Conservation (phyloP, 2,797 vertebrate genomes). For the Ara ararauna region DNA sequence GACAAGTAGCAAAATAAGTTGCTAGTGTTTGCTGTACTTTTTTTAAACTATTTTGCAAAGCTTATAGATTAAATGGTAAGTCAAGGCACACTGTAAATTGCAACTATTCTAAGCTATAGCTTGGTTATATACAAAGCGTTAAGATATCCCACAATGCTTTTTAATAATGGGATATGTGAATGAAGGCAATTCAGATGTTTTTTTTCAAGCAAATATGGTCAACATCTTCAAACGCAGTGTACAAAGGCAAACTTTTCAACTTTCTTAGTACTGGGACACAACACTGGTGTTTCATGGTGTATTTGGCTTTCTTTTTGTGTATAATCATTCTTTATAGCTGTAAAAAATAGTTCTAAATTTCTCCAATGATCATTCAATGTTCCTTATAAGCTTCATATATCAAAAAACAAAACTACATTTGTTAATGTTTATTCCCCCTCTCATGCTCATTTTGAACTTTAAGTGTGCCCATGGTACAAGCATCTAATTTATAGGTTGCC, state of each 20-base stretch:
- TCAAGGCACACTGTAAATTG: not conserved
- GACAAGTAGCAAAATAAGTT: not conserved
- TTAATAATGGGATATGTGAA: not conserved
- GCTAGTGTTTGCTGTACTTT: not conserved
- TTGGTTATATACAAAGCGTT: not conserved
- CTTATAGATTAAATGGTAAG: not conserved
- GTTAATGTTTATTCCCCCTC: not conserved
- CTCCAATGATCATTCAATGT: not conserved
- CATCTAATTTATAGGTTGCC: slow-evolving; percentile 18
- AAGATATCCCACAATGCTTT: not conserved
- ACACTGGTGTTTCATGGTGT: not conserved
- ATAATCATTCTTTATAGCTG: not conserved
- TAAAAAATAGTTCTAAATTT: not conserved
- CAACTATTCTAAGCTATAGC: not conserved
- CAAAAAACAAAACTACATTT: not conserved
- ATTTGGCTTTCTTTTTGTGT: not conserved
- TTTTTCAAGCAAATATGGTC: not conserved
- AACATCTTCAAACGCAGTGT: not conserved
- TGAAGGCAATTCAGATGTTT: not conserved
- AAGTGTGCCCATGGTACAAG: not conserved
- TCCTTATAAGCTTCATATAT: not conserved
- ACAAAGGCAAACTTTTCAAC: not conserved
- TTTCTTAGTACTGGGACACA: not conserved
- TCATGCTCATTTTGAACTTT: not conserved
- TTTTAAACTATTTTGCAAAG: not conserved